Percentiles rank a stretch among this genome's conserved stretches.
These are phyloP conservation scores for Epirrhoe alternata DNA, from an alignment of 2,888 invertebrate genomes.

Conservation along the genomic window DNA sequence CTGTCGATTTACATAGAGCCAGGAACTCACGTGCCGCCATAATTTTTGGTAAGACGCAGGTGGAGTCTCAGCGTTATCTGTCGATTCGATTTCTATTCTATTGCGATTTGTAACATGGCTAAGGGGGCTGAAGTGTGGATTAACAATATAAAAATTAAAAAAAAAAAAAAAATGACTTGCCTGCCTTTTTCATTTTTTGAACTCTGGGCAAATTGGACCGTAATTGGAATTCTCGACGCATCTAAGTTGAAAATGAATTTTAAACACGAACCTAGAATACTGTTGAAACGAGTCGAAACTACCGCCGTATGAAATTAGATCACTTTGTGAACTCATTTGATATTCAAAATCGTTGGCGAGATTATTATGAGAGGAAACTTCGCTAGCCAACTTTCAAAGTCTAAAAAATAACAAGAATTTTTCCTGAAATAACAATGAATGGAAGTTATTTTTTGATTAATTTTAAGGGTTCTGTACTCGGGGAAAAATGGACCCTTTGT, in stretches of 20 bases:
- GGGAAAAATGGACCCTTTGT: too few relatives aligned
- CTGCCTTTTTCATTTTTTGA: too few relatives aligned
- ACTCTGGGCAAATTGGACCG: not conserved
- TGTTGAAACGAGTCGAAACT: slow-evolving; percentile 11
- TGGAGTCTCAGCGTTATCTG: too few relatives aligned
- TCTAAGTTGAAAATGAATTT: slow-evolving; percentile 22
- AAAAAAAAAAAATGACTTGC: too few relatives aligned
- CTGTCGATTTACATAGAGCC: too few relatives aligned
- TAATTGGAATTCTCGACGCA: not conserved
- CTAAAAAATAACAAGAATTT: not conserved
- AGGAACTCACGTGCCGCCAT: too few relatives aligned
- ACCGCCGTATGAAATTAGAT: slow-evolving; percentile 28
- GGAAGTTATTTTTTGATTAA: not conserved
- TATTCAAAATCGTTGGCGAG: slow-evolving; percentile 25
- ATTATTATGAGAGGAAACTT: slow-evolving; percentile 10
- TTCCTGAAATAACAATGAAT: not conserved
- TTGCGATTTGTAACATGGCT: too few relatives aligned
- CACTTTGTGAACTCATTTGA: slow-evolving; percentile 33
- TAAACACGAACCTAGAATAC: slow-evolving; percentile 16
- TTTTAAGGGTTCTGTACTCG: too few relatives aligned
- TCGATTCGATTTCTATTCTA: too few relatives aligned
- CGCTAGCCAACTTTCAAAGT: slow-evolving; percentile 7
- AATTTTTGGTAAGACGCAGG: too few relatives aligned
- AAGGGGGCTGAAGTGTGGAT: too few relatives aligned
- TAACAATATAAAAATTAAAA: too few relatives aligned